Base-by-base conservation (phyloP, 2,113 vertebrate genomes). In the Neodon shergylaensis region DNA sequence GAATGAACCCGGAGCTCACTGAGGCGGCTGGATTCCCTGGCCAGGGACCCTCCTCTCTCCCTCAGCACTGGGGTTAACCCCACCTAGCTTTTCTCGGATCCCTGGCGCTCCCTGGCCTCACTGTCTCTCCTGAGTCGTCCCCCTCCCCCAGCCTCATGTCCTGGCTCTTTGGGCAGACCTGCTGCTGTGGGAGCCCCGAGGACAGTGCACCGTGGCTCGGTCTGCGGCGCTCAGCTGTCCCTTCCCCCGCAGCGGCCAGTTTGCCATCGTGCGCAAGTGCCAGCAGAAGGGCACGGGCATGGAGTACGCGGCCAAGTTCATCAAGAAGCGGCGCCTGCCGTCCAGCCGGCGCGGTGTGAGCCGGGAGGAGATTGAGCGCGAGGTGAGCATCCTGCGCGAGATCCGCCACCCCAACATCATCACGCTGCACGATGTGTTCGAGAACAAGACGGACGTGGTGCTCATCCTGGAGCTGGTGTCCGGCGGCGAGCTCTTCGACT, bases 331-430 rank as follows among this genome's bases (percentile, higher is more conserved):
- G 0, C 99, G 99, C 0, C 98, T 99, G 90, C 99, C 99, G 0
- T 99, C 99, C 72, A 99, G 99, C 97, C 99, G 99, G 5, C 98
- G 99, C 0, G 99, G 99, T 0, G 99, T 99, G 97, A 99, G 99
- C 98, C 98, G 99, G 0, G 99, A 99, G 97, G 99, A 99, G 98
- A 99, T 99, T 0, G 99, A 99, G 98, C 98, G 99, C 0, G 99
- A 99, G 98, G 99, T 99, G 97, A 99, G 99, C 98, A 99, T 99
- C 98, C 98, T 99, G 97, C 98, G 99, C 0, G 99, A 99, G 98
- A 99, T 99, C 98, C 99, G 99, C 97, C 99, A 99, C 98, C 99
- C 99, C 98, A 99, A 99, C 98, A 99, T 99, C 98, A 99, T 99
- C 98, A 99, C 99, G 0, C 98, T 99, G 92, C 99, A 99, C 0